A percentile compares a stretch with the other conserved stretches of the same genome.
Evolutionary conservation across 2,888 invertebrate species (phyloP).

Genomic region (Loripinus fragilis): DNA sequence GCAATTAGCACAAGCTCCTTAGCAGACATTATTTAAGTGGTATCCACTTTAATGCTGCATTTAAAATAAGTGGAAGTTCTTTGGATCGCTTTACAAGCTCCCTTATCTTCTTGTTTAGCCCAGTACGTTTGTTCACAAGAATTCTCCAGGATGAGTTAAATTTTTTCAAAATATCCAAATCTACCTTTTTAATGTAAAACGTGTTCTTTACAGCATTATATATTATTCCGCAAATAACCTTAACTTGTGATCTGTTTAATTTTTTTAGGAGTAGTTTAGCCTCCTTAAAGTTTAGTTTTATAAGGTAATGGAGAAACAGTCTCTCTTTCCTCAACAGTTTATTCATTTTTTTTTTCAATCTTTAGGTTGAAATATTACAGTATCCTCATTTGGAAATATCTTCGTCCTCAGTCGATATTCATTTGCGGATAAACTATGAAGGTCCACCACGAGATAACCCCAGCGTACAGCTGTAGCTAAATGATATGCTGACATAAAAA

Average conservation of each 20-base stretch:
- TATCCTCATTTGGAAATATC: conserved; percentile 37
- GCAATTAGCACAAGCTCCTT: conserved; percentile 25
- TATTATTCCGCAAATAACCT: conserved; percentile 22
- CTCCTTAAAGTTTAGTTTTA: conserved; percentile 5
- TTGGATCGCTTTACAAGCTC: not conserved
- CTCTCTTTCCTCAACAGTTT: conserved; percentile 9
- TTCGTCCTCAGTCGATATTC: conserved; percentile 25
- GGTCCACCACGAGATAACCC: conserved; percentile 28
- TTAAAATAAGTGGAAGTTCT: conserved; percentile 9
- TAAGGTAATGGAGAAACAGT: conserved; percentile 30
- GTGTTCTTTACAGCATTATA: conserved; percentile 7
- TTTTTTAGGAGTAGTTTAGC: conserved; percentile 16
- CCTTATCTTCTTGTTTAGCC: conserved; percentile 3
- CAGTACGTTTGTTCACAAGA: conserved; percentile 2
- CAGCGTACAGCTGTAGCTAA: not conserved
- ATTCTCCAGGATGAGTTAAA: not conserved
- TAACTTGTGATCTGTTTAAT: conserved; percentile 12
- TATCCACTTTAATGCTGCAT: conserved; percentile 14
- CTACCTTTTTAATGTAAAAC: not conserved
- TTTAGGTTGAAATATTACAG: not conserved
- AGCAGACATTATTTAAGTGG: conserved; percentile 11
- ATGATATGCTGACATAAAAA: conserved; percentile 16
- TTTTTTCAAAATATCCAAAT: not conserved
- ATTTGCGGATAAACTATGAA: conserved; percentile 2
- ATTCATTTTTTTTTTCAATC: conserved; percentile 7